These are phyloP conservation scores for Myripristis murdjan DNA, from an alignment of 2,797 vertebrate species.

Conservation along the genomic window DNA sequence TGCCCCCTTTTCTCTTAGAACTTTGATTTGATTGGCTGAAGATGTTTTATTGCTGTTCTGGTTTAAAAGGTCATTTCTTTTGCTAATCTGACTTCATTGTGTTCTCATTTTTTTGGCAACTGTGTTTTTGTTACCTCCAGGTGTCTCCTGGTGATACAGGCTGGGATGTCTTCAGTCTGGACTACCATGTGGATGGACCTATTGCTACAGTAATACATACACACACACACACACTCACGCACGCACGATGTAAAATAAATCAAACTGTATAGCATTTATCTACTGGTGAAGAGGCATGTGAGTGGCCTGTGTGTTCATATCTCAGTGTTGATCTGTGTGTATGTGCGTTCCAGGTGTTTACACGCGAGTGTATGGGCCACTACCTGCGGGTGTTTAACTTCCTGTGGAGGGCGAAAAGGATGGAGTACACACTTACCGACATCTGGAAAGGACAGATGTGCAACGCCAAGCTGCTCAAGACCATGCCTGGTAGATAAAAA, in stretches of 20 bases:
- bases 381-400: slow-evolving; percentile 98
- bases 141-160: slow-evolving; percentile 98
- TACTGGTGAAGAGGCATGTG: background rate
- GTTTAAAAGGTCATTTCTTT: too few species aligned
- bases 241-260: background rate
- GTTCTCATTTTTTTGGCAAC: background rate
- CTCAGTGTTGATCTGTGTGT: background rate
- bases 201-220: slow-evolving; percentile 92
- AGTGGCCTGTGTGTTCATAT: slow-evolving; percentile 11
- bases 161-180: slow-evolving; percentile 99
- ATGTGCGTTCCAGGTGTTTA: slow-evolving; percentile 90
- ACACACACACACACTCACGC: too few species aligned
- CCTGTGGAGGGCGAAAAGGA: slow-evolving; percentile 97
- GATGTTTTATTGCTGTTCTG: too few species aligned
- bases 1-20: too few species aligned
- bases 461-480: slow-evolving; percentile 95
- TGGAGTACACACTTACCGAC: slow-evolving; percentile 99
- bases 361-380: slow-evolving; percentile 97
- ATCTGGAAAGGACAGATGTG: slow-evolving; percentile 99
- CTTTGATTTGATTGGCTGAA: too few species aligned
- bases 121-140: slow-evolving; percentile 69
- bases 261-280: too few species aligned
- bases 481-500: slow-evolving; percentile 90
- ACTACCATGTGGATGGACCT: slow-evolving; percentile 98
- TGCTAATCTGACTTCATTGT: background rate